Percentiles rank a stretch among this genome's conserved stretches.
phyloP scores from a whole-genome alignment of 2,888 invertebrate genomes.

The Napeogenes inachia region DNA sequence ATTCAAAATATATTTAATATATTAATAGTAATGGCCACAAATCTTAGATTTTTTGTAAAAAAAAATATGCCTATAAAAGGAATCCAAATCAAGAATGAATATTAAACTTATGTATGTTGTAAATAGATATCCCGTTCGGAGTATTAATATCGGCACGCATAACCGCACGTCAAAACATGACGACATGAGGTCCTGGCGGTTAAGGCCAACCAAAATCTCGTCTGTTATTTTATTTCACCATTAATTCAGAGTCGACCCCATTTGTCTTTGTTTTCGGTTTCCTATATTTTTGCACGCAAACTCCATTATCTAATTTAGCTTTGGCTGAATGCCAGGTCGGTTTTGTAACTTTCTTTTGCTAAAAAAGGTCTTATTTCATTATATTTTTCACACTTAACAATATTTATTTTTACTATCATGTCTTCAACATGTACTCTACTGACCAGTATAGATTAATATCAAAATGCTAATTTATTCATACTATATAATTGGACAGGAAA shows the following conservation, averaged over 20 bases:
- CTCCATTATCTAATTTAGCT: constrained; percentile 78
- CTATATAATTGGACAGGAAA: constrained; percentile 20
- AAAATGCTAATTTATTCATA: constrained; percentile 14
- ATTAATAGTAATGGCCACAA: constrained; percentile 3
- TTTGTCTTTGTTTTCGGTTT: constrained; percentile 77
- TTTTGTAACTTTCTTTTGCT: constrained; percentile 68
- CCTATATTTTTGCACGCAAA: constrained; percentile 78
- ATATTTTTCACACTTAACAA: constrained; percentile 59
- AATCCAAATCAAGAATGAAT: constrained; percentile 6
- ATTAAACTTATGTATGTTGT: constrained; percentile 10
- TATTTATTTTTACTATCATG: constrained; percentile 56
- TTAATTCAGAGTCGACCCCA: constrained; percentile 71
- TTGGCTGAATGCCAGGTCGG: constrained; percentile 75
- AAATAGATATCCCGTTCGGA: constrained; percentile 19
- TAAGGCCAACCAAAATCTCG: constrained; percentile 51
- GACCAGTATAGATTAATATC: background rate
- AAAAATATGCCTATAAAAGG: background rate
- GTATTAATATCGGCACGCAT: constrained; percentile 21
- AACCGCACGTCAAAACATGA: constrained; percentile 23
- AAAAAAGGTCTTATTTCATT: constrained; percentile 69
- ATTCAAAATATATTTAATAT: background rate
- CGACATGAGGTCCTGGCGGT: constrained; percentile 18
- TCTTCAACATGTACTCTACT: background rate
- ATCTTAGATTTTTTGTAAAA: too few species aligned
- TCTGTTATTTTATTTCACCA: constrained; percentile 70